These are phyloP conservation scores for Syncerus caffer DNA, from an alignment of 2,797 vertebrate species.

Conservation along the genomic window DNA sequence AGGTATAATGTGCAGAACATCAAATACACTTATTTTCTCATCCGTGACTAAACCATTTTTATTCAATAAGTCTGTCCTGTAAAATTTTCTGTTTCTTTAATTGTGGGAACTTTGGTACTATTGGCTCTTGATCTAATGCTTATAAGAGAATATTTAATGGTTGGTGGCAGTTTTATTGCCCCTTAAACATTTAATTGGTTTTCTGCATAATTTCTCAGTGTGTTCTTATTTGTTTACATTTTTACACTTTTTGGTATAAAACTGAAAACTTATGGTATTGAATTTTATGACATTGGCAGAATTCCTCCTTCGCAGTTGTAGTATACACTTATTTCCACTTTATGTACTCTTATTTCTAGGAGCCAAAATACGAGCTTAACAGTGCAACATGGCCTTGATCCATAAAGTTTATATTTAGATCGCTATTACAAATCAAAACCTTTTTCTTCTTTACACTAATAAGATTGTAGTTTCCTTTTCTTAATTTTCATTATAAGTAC, in stretches of 20 bases:
- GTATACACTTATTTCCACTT: background rate
- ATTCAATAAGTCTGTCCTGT: background rate
- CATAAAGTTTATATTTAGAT: background rate
- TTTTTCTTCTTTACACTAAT: conserved; percentile 4
- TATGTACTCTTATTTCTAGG: background rate
- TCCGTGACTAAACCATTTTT: background rate
- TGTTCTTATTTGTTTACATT: conserved; percentile 81
- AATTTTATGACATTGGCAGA: conserved; percentile 76
- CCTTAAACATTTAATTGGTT: conserved; percentile 81
- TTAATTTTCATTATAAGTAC: background rate
- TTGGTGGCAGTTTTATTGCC: conserved; percentile 80
- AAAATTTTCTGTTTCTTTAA: conserved; percentile 38
- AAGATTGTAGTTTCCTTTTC: background rate
- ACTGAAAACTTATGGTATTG: conserved; percentile 66
- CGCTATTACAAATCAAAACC: background rate
- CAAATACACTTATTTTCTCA: background rate
- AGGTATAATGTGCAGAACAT: background rate
- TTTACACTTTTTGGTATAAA: conserved; percentile 78
- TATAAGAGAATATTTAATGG: conserved; percentile 74
- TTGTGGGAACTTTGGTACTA: conserved; percentile 71
- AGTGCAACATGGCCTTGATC: background rate
- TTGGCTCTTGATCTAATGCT: conserved; percentile 68
- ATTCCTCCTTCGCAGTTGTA: conserved; percentile 35
- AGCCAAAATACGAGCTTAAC: background rate
- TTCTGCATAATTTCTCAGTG: conserved; percentile 79